Percentiles rank a stretch among this genome's conserved stretches.
phyloP scores from a whole-genome alignment of 2,797 vertebrate genomes.

The Anguilla anguilla region DNA sequence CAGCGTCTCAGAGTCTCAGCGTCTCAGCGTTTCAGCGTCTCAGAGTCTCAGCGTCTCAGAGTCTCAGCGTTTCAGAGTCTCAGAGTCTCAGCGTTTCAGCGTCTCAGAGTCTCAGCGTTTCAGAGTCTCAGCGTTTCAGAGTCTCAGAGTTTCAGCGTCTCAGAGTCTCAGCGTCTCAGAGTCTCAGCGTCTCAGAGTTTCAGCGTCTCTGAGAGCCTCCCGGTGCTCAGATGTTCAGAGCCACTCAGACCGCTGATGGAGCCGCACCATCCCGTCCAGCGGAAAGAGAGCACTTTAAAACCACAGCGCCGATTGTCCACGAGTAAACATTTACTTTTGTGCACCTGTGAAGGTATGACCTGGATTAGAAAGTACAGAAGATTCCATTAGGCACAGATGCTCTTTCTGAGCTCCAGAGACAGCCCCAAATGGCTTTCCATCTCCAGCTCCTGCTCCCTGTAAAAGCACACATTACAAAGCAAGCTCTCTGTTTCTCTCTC shows the following conservation, averaged over 20 bases:
- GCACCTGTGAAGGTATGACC: conserved; percentile 26
- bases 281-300: background rate
- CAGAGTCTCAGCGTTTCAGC: too few species aligned
- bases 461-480: conserved; percentile 43
- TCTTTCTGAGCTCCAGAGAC: conserved; percentile 19
- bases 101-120: too few species aligned
- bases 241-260: background rate
- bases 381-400: conserved; percentile 36
- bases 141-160: too few species aligned
- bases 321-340: conserved; percentile 40
- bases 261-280: background rate
- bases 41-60: too few species aligned
- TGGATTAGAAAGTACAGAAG: conserved; percentile 31
- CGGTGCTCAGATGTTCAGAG: background rate
- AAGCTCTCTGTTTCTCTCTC: background rate
- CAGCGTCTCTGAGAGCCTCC: too few species aligned
- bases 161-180: too few species aligned
- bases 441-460: conserved; percentile 35
- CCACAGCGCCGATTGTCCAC: conserved; percentile 15
- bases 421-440: conserved; percentile 7
- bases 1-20: too few species aligned
- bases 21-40: too few species aligned
- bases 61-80: too few species aligned
- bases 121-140: too few species aligned
- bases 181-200: too few species aligned